A percentile compares a stretch with the other conserved stretches of the same genome.
Conservation (phyloP, 1,140 invertebrate species). For the Acromyrmex charruanus region DNA sequence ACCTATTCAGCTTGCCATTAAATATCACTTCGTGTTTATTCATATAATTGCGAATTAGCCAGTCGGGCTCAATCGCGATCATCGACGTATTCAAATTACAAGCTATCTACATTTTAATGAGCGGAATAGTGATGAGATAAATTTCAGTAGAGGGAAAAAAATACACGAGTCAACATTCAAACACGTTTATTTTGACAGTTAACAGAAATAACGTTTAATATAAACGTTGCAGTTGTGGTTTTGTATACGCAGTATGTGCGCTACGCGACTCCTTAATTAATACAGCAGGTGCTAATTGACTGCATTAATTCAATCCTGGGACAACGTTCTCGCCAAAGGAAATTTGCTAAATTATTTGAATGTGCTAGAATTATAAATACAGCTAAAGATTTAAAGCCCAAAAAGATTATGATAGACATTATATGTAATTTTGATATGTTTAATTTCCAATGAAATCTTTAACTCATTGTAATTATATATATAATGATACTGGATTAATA, state of each 20-base stretch:
- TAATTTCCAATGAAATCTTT: not conserved
- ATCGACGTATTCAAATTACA: conserved; percentile 46
- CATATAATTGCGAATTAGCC: not conserved
- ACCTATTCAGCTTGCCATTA: conserved; percentile 28
- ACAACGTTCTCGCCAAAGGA: not conserved
- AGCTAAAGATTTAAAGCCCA: not conserved
- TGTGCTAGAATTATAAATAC: not conserved
- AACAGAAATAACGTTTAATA: conserved; percentile 36
- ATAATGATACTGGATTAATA: not conserved
- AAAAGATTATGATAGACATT: not conserved
- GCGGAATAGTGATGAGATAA: conserved; percentile 6
- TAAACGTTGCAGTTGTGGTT: conserved; percentile 32
- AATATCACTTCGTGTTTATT: conserved; percentile 32
- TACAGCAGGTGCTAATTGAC: conserved; percentile 40
- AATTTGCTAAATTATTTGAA: conserved; percentile 9
- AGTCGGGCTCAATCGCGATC: not conserved
- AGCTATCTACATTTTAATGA: conserved; percentile 45
- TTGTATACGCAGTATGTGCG: not conserved
- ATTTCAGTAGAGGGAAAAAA: conserved; percentile 15
- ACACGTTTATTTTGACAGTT: conserved; percentile 28
- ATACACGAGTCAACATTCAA: not conserved
- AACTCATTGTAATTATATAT: not conserved
- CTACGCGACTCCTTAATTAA: conserved; percentile 37
- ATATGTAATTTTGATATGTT: not conserved
- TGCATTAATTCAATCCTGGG: not conserved